Evolutionary conservation across 2,797 vertebrate genomes (phyloP).

Genomic region (Pitangus sulphuratus): DNA sequence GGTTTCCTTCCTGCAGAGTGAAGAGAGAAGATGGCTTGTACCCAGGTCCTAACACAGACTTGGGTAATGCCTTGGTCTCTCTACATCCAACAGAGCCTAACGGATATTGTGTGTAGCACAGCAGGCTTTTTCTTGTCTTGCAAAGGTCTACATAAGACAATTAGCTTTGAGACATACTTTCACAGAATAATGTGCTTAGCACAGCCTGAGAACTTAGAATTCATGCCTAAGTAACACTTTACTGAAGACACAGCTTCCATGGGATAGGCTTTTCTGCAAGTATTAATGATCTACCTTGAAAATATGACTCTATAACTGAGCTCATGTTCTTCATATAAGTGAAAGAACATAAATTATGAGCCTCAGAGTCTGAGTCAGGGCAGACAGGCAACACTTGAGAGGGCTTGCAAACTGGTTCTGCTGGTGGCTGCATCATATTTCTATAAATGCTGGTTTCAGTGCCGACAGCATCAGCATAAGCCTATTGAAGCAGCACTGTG

Average conservation of each 20-base stretch:
- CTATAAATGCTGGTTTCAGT: background rate
- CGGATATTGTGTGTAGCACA: background rate
- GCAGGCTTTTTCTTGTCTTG: background rate
- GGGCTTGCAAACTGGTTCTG: background rate
- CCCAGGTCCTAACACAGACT: fast-evolving
- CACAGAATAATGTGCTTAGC: background rate
- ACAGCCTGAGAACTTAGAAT: background rate
- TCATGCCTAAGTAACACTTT: background rate
- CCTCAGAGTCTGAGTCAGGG: background rate
- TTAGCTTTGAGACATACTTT: background rate
- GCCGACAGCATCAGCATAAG: background rate
- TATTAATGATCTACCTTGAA: background rate
- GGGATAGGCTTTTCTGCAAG: background rate
- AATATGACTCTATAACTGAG: background rate
- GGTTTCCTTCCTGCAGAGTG: background rate
- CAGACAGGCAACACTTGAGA: background rate
- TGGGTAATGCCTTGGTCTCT: background rate
- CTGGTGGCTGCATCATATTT: background rate
- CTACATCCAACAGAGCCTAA: background rate
- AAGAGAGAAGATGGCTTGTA: background rate
- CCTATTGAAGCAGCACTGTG: background rate
- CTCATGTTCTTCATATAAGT: background rate
- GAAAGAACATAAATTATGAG: background rate
- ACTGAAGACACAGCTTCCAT: background rate
- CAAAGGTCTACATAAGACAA: background rate